Evolutionary conservation across 2,888 invertebrate species (phyloP).

Genomic region (Xanthorhoe spadicearia): DNA sequence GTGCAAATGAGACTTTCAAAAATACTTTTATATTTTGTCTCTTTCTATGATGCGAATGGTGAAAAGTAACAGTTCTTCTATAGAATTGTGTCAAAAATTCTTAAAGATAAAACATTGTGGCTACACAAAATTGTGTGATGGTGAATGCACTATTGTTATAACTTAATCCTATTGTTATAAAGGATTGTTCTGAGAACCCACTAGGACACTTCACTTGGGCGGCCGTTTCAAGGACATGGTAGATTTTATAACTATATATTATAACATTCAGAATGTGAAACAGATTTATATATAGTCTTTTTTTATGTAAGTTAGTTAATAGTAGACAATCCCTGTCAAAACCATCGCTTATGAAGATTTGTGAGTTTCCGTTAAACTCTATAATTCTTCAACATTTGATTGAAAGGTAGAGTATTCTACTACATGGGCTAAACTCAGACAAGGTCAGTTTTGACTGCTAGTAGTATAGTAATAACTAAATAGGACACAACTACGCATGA

Average conservation of each 20-base stretch:
- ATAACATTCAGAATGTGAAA: background rate
- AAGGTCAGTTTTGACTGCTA: background rate
- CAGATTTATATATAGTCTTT: too few relatives aligned
- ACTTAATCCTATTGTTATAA: background rate
- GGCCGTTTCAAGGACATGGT: constrained; percentile 14
- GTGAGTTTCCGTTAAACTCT: too few relatives aligned
- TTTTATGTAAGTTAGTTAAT: too few relatives aligned
- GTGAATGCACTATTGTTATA: constrained; percentile 4
- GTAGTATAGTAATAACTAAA: constrained; percentile 1
- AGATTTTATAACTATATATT: background rate
- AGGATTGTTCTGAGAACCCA: constrained; percentile 7
- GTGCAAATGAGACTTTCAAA: background rate
- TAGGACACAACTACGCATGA: background rate
- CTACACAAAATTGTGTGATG: too few relatives aligned
- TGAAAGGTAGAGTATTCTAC: too few relatives aligned
- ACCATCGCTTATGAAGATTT: too few relatives aligned
- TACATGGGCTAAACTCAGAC: background rate
- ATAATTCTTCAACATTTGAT: too few relatives aligned
- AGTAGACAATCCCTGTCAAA: too few relatives aligned
- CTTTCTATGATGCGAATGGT: background rate
- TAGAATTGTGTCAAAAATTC: too few relatives aligned
- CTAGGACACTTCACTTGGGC: constrained; percentile 10
- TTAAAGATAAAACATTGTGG: background rate
- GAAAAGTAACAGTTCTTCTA: constrained; percentile 1
- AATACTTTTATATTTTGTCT: background rate